Conservation (phyloP, 2,113 vertebrate species). For the Grantiella picta region DNA sequence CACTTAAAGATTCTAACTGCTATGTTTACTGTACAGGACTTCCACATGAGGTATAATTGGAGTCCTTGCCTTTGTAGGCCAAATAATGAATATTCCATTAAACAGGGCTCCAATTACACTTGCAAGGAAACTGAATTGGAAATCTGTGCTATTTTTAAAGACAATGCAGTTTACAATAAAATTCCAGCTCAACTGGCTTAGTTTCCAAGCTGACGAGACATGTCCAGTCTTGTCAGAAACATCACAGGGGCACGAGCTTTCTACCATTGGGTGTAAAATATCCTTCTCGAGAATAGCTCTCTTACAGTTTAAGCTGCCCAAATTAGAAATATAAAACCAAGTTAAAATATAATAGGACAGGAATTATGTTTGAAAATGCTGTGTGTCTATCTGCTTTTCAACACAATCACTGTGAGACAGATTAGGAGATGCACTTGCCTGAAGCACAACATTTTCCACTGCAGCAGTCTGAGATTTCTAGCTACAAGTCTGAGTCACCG, state of each 20-base stretch:
- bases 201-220: background rate
- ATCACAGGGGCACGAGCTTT: background rate
- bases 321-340: background rate
- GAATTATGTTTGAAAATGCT: background rate
- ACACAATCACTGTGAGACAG: background rate
- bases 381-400: background rate
- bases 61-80: background rate
- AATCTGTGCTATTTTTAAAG: conserved; percentile 9
- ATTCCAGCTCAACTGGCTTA: background rate
- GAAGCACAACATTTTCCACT: background rate
- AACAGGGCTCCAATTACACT: background rate
- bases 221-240: background rate
- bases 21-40: background rate
- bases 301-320: background rate
- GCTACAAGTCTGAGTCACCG: background rate
- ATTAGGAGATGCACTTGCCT: background rate
- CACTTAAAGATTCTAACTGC: background rate
- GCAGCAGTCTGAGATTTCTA: background rate
- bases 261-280: background rate
- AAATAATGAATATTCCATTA: background rate
- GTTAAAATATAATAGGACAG: background rate
- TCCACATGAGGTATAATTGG: background rate
- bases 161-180: background rate
- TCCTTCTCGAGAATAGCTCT: background rate
- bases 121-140: background rate